Evolutionary conservation across 2,797 vertebrate species (phyloP), one percentile per base, ranked within the genome.

Genomic region (Protosalanx chinensis): DNA sequence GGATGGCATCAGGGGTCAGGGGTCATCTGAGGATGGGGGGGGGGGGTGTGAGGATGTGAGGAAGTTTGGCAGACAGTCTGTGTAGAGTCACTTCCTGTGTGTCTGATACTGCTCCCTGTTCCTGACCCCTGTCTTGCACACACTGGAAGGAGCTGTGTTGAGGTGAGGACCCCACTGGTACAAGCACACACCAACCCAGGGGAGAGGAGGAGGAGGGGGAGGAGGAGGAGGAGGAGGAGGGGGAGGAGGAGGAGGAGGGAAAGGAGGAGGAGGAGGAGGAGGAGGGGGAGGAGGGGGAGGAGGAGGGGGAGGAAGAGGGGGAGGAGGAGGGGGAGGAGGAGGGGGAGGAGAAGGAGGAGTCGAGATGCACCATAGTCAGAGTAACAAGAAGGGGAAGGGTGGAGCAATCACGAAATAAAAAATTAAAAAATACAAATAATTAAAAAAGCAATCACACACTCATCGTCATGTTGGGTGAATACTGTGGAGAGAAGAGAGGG

Each of bases 391-490:
- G 77, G 84, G 63, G 51, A 16, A 41, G 51, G 51, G 51, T 16
- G 51, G 18, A 16, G 3, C 77, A 78, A 68, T 49, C 12, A 16
- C 6, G 35, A 35, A 60, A 18, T n/a, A 41, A 73, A 57, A 56
- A 56, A 56, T 56, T n/a, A n/a, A 56, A 56, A n/a, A 56, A 16
- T 5, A 56, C 1, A n/a, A 32, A 85, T 84, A 86, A 74, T n/a
- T n/a, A 76, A 84, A 81, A 81, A 77, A 82, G 81, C 86, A 91
- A 90, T 96, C 94, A 96, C 94, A 96, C 95, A 90, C 95, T 97
- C 95, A 96, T 95, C 85, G 95, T 95, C 96, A 96, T 94, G 92
- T 95, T 95, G 84, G 95, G 95, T 85, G 94, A 97, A 92, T 94
- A 96, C 95, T 94, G 92, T 78, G 87, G 90, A 93, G 87, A 93